Conservation (phyloP, 1,140 invertebrate species). For the Drosophila aff. region DNA sequence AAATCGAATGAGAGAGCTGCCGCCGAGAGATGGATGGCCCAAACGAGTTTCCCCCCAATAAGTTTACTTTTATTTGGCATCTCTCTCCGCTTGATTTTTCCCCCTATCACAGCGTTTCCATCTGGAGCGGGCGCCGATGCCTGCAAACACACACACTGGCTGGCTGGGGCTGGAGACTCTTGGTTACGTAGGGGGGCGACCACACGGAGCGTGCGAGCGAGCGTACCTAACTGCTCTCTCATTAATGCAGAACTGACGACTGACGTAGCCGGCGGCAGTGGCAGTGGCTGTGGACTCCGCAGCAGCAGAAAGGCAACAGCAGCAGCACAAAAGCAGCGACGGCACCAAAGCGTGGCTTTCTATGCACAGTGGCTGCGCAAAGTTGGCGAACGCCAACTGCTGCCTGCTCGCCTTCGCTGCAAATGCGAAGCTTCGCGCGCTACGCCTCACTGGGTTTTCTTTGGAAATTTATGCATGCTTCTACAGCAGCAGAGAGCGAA, state of each 20-base stretch:
- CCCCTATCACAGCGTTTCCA: constrained; percentile 34
- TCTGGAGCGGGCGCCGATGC: constrained; percentile 37
- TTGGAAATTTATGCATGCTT: constrained; percentile 48
- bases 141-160: constrained; percentile 2
- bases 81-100: constrained; percentile 55
- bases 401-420: constrained; percentile 15
- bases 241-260: constrained; percentile 83
- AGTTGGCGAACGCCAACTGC: constrained; percentile 44
- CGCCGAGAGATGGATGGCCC: constrained; percentile 38
- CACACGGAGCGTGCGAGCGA: constrained; percentile 77
- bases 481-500: neutral
- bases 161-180: neutral
- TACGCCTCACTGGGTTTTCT: constrained; percentile 46
- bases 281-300: constrained; percentile 13
- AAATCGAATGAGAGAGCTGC: constrained; percentile 48
- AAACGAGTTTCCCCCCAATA: constrained; percentile 59
- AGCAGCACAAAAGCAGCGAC: constrained; percentile 34
- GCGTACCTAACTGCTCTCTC: constrained; percentile 79
- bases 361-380: constrained; percentile 71
- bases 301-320: constrained; percentile 12
- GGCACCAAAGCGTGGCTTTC: constrained; percentile 76
- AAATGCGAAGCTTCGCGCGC: constrained; percentile 12
- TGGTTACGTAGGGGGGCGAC: constrained; percentile 47
- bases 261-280: constrained; percentile 55
- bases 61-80: constrained; percentile 52